A percentile compares a stretch with the other conserved stretches of the same genome.
phyloP scores from a whole-genome alignment of 2,888 invertebrate species.

The Protula sp. region DNA sequence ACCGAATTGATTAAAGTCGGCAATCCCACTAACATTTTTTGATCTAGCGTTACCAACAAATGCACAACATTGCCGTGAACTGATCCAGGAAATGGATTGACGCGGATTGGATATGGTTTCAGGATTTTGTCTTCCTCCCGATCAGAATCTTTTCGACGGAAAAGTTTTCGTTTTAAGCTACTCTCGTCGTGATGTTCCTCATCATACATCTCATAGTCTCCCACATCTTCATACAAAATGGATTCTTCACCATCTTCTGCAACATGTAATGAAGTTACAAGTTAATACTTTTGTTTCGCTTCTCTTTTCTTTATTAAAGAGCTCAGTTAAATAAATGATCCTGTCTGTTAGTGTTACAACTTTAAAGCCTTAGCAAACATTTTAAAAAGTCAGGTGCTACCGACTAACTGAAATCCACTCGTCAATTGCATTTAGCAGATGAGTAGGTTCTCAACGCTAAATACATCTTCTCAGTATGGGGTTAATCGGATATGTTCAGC shows the following conservation, averaged over 20 bases:
- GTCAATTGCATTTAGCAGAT: too few species aligned
- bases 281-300: too few species aligned
- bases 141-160: neutral
- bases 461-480: too few species aligned
- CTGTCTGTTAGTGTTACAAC: too few species aligned
- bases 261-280: too few species aligned
- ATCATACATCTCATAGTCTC: neutral
- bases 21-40: neutral
- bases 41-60: neutral
- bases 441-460: too few species aligned
- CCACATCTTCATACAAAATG: neutral
- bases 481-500: too few species aligned
- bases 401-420: too few species aligned
- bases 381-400: too few species aligned
- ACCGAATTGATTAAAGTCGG: neutral
- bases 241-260: neutral
- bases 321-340: too few species aligned
- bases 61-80: neutral
- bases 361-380: too few species aligned
- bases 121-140: neutral
- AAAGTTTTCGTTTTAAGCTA: neutral
- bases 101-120: neutral
- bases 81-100: neutral
- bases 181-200: neutral
- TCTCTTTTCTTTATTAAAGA: too few species aligned